Evolutionary conservation across 2,113 vertebrate genomes (phyloP).

Genomic region (Salvelinus namaycush): DNA sequence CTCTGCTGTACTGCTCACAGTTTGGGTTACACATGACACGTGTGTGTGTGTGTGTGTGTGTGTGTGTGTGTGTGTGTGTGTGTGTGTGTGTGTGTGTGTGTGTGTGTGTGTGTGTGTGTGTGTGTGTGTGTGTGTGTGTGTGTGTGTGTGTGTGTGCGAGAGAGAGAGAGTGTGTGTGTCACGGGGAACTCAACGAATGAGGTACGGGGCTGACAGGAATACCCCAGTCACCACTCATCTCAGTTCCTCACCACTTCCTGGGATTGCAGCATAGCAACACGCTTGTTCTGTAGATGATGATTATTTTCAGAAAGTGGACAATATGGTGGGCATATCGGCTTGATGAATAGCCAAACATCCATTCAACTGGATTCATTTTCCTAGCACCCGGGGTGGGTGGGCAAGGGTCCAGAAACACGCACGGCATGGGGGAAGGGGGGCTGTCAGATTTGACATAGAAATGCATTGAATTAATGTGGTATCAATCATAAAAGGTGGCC

Average conservation of each 20-base stretch:
- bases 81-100: too few species aligned
- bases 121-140: too few species aligned
- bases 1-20: too few species aligned
- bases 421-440: too few species aligned
- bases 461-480: too few species aligned
- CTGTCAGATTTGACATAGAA: too few species aligned
- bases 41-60: neutral
- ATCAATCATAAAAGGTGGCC: neutral
- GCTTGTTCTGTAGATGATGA: neutral
- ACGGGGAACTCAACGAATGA: neutral
- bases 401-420: too few species aligned
- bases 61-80: too few species aligned
- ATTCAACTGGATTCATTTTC: slow-evolving; percentile 23
- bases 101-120: too few species aligned
- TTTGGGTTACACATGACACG: neutral
- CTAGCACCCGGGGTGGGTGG: slow-evolving; percentile 1
- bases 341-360: neutral
- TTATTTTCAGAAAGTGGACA: neutral
- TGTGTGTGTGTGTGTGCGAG: too few species aligned
- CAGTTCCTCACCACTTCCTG: slow-evolving; percentile 11
- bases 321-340: neutral
- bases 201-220: neutral
- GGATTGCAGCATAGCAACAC: slow-evolving; percentile 1
- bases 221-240: neutral
- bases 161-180: slow-evolving; percentile 6